These are phyloP conservation scores for Brachionus angularis DNA, from an alignment of 1,140 invertebrate species.

Conservation along the genomic window DNA sequence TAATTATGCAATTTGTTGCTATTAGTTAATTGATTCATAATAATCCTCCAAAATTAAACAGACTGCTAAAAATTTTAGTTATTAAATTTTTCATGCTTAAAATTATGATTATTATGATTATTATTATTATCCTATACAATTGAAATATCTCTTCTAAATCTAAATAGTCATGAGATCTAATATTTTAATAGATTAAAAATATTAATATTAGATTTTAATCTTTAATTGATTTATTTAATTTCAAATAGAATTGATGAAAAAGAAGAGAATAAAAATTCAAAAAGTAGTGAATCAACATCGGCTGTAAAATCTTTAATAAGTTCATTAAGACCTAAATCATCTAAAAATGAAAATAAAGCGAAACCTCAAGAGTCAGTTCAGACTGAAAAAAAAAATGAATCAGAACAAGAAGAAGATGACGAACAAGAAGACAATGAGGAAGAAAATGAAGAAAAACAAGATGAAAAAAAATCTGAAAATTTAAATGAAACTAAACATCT, in stretches of 20 bases:
- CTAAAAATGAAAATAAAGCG: not conserved
- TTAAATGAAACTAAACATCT: slow-evolving; percentile 39
- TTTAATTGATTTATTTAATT: too few relatives aligned
- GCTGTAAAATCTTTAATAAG: not conserved
- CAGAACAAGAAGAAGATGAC: slow-evolving; percentile 29
- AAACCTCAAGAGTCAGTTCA: not conserved
- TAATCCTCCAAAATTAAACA: not conserved
- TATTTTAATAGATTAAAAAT: too few relatives aligned
- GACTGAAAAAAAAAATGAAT: slow-evolving; percentile 24
- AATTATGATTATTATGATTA: too few relatives aligned
- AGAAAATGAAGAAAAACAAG: slow-evolving; percentile 26
- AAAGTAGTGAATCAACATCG: not conserved
- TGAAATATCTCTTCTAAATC: too few relatives aligned
- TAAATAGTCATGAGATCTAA: too few relatives aligned
- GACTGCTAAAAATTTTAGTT: not conserved
- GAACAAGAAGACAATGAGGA: slow-evolving; percentile 14
- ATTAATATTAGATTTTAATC: too few relatives aligned
- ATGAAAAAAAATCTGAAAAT: not conserved
- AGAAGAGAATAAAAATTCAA: slow-evolving; percentile 26
- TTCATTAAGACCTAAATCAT: not conserved
- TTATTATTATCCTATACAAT: too few relatives aligned
- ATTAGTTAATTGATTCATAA: not conserved
- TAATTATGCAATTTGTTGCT: not conserved
- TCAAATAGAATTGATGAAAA: slow-evolving; percentile 41
- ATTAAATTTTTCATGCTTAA: too few relatives aligned